phyloP scores from a whole-genome alignment of 64 coral and sea anemone species.

The Stichodactyla mertensii region DNA sequence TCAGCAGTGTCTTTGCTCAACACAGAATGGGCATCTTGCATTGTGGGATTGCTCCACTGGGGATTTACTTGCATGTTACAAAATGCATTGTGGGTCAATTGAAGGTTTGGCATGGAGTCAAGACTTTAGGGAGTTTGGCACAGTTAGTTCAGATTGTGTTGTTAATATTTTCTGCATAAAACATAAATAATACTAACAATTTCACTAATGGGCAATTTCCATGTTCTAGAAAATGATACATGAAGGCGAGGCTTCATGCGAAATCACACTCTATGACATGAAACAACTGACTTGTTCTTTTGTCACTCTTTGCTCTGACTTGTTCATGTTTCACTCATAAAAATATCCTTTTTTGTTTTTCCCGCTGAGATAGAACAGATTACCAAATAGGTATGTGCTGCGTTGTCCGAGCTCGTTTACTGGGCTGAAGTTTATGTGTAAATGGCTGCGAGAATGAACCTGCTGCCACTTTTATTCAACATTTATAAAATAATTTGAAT shows the following conservation, averaged over 20 bases:
- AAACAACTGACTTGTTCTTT: too few species aligned
- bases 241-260: too few species aligned
- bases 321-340: too few species aligned
- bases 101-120: conserved; percentile 79
- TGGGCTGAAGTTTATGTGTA: too few species aligned
- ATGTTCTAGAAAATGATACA: too few species aligned
- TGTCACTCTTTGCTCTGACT: too few species aligned
- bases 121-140: conserved; percentile 53
- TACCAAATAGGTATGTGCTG: too few species aligned
- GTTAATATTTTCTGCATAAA: conserved; percentile 48
- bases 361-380: too few species aligned
- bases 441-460: not conserved
- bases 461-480: not conserved
- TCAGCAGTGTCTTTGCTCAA: conserved; percentile 74
- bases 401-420: too few species aligned
- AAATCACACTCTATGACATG: too few species aligned
- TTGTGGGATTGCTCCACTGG: conserved; percentile 79
- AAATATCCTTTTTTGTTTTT: too few species aligned
- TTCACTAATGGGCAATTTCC: too few species aligned
- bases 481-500: not conserved
- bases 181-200: not conserved
- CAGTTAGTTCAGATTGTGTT: conserved; percentile 92
- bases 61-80: conserved; percentile 50
- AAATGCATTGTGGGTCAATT: conserved; percentile 82
- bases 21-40: conserved; percentile 77